Percentiles rank a stretch among this genome's conserved stretches.
Conservation (phyloP, 2,888 invertebrate species). For the Furcula furcula region DNA sequence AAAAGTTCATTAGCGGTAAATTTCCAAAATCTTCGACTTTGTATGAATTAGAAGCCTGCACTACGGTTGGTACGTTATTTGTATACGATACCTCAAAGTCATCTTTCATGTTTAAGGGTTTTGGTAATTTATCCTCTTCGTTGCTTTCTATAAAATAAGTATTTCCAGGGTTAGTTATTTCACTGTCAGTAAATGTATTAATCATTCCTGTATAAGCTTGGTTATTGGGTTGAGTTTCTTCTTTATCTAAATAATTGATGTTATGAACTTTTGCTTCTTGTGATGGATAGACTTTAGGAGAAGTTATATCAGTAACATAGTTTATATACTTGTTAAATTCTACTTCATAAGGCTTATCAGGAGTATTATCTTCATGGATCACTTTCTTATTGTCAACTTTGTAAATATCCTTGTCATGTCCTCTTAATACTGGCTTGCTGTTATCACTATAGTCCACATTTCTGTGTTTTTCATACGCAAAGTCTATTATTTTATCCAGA, state of each 20-base stretch:
- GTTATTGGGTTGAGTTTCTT: constrained; percentile 16
- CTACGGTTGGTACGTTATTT: constrained; percentile 53
- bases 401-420: constrained; percentile 21
- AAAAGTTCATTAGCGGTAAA: constrained; percentile 64
- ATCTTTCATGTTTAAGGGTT: constrained; percentile 56
- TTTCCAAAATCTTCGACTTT: constrained; percentile 61
- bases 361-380: constrained; percentile 8
- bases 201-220: constrained; percentile 20
- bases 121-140: constrained; percentile 54
- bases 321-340: constrained; percentile 19
- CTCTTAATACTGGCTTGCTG: constrained; percentile 14
- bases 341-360: constrained; percentile 10
- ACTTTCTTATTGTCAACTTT: constrained; percentile 10
- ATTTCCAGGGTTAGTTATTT: constrained; percentile 1
- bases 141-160: constrained; percentile 11
- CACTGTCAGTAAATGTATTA: constrained; percentile 2
- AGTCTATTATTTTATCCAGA: constrained; percentile 60
- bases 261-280: constrained; percentile 1
- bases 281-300: constrained; percentile 2
- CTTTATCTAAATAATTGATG: constrained; percentile 1
- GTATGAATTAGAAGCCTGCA: constrained; percentile 45
- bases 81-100: constrained; percentile 55
- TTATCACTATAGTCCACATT: constrained; percentile 17
- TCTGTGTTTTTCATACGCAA: constrained; percentile 44
- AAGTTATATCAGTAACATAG: constrained; percentile 22